Evolutionary conservation across 1,140 invertebrate species (phyloP).

Genomic region (Diploscapter pachys): DNA sequence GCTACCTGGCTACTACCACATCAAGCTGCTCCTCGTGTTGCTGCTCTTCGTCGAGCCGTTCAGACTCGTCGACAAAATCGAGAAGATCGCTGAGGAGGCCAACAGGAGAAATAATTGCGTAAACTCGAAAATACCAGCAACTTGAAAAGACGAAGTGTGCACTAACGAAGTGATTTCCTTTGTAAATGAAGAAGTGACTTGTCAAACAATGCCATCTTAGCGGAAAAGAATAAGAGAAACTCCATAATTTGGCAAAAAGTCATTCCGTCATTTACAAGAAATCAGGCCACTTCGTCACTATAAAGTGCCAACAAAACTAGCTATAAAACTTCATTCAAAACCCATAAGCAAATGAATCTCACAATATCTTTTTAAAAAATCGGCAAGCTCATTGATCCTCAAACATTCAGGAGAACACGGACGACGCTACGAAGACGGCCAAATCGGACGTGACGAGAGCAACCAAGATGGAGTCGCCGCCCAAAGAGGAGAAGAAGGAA

Average conservation of each 20-base stretch:
- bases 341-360: neutral
- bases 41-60: constrained; percentile 34
- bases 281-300: too few relatives aligned
- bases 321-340: too few relatives aligned
- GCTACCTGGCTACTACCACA: constrained; percentile 35
- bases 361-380: constrained; percentile 6
- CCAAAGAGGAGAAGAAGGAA: too few relatives aligned
- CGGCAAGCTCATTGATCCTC: neutral
- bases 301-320: too few relatives aligned
- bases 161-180: neutral
- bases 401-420: too few relatives aligned
- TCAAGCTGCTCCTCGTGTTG: constrained; percentile 38
- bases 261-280: too few relatives aligned
- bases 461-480: too few relatives aligned
- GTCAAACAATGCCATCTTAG: neutral
- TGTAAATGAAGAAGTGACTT: neutral
- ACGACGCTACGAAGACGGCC: too few relatives aligned
- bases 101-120: constrained; percentile 4
- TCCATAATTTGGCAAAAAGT: too few relatives aligned
- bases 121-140: neutral
- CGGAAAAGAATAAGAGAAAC: too few relatives aligned
- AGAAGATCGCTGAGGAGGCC: constrained; percentile 10
- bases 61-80: constrained; percentile 30
- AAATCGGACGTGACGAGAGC: too few relatives aligned
- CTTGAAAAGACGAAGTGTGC: too few relatives aligned